Evolutionary conservation across 2,113 vertebrate genomes (phyloP), one percentile per base, ranked within the genome.

Genomic region (Oreochromis aureus): DNA sequence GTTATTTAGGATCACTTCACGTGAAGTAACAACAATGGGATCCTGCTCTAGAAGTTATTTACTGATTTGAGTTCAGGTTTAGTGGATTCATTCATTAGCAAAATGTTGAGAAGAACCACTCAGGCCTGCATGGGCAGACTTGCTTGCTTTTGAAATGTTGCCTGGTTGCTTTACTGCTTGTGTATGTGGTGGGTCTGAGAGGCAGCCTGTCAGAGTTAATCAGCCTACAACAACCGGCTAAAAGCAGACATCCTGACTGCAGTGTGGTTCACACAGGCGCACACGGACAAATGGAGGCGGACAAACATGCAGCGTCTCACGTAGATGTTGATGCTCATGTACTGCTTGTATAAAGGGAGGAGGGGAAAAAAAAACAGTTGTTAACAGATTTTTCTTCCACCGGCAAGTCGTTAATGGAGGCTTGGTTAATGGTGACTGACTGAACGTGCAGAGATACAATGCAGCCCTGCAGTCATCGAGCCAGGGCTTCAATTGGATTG

Each of bases 141-240:
- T 41, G 91, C 36, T 39, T 89, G 80, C 39, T 83, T 91, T 89
- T 78, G 66, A 92, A 89, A 91, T 39, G 76, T 56, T 7, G 85
- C 73, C 89, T 91, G 93, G 87, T 93, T 89, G 84, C 88, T 93
- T 89, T 89, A 84, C 80, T 93, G 89, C 92, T 89, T 87, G 91
- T 93, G 82, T 88, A 86, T 94, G 95, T 82, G 93, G 95, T 94
- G 82, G 93, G 90, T 93, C 93, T 95, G 92, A 94, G 91, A 94
- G 92, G 93, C 93, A 94, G 94, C 90, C 95, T 96, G 96, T 96
- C 96, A 95, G 48, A 96, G 91, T 89, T 91, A 95, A 96, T 97
- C 94, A 94, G 93, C 90, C 91, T 82, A 46, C 92, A 94, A 90
- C 91, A 79, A 83, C 44, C 9, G 83, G 94, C 95, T 96, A 93